Evolutionary conservation across 1,140 invertebrate species (phyloP).

Genomic region (Aphis gossypii): DNA sequence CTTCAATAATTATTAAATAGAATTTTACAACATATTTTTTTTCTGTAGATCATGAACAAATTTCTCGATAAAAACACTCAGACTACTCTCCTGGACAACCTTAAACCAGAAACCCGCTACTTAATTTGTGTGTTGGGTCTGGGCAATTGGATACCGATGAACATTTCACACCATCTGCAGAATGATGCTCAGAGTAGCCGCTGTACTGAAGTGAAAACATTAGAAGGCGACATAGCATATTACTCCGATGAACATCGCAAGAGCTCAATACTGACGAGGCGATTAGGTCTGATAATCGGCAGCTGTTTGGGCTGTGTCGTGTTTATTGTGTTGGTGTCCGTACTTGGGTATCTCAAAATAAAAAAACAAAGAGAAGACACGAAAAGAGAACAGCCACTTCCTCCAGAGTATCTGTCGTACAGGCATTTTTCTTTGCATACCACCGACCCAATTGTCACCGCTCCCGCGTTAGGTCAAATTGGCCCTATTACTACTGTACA

Average conservation of each 20-base stretch:
- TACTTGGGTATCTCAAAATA: conserved; percentile 84
- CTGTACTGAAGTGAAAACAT: conserved; percentile 78
- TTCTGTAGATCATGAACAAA: conserved; percentile 73
- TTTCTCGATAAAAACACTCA: conserved; percentile 73
- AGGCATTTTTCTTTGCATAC: conserved; percentile 64
- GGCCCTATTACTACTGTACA: conserved; percentile 13
- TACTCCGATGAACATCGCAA: conserved; percentile 66
- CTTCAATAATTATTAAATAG: neutral
- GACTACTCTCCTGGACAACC: conserved; percentile 74
- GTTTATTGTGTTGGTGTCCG: conserved; percentile 81
- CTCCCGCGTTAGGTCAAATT: neutral
- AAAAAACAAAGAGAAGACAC: conserved; percentile 80
- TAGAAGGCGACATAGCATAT: conserved; percentile 74
- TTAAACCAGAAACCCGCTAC: conserved; percentile 81
- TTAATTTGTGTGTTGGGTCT: conserved; percentile 84
- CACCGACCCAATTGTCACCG: conserved; percentile 61
- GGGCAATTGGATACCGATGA: conserved; percentile 70
- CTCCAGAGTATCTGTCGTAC: conserved; percentile 78
- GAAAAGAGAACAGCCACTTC: conserved; percentile 73
- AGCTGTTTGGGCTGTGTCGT: conserved; percentile 85
- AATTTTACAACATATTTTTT: neutral
- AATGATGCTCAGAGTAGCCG: conserved; percentile 65
- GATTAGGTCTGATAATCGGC: conserved; percentile 83
- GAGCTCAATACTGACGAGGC: conserved; percentile 73
- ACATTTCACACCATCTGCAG: conserved; percentile 61